Evolutionary conservation across 2,113 vertebrate genomes (phyloP), one percentile per base, ranked within the genome.

Genomic region (Pelodiscus sinensis): DNA sequence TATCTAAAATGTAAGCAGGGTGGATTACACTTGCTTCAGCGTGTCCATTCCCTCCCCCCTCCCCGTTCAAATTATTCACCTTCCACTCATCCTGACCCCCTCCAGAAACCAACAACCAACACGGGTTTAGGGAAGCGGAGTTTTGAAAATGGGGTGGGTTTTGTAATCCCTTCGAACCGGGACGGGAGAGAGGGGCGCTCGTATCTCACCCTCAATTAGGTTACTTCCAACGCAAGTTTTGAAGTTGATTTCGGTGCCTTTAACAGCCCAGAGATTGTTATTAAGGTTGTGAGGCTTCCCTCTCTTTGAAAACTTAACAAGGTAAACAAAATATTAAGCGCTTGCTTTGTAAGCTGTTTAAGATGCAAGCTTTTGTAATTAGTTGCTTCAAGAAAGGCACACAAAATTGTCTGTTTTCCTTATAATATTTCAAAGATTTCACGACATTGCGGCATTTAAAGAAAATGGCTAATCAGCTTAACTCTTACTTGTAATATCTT

Each of bases 1-100:
- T 92, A 93, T 86, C 94, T 62, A 55, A 83, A 91, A 95, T 81
- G 94, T 91, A 93, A 94, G 94, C 90, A 91, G 94, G 95, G 95
- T 92, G 96, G 96, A 95, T 95, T 96, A 96, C 89, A 82, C 92
- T 96, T 55, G 92, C 95, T 89, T 77, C 89, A 50, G 83, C 35
- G 56, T 56, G 56, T 90, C 87, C 83, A 10, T 84, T 65, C n/a
- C 3, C 25, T 80, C 94, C 93, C 79, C 83, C 31, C 55, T 85
- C 57, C 57, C 8, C 57, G 44, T 25, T 79, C 14, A 1, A n/a
- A 68, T 68, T n/a, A 68, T 68, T 68, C 62, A 19, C 62, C 62
- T n/a, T 68, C 62, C 7, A 25, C 31, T 8, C 31, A n/a, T 16
- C 68, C 58, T 25, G 18, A 55, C 9, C n/a, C 68, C 84, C 27